Evolutionary conservation across 2,113 vertebrate genomes (phyloP).

Genomic region (Menidia beryllina): DNA sequence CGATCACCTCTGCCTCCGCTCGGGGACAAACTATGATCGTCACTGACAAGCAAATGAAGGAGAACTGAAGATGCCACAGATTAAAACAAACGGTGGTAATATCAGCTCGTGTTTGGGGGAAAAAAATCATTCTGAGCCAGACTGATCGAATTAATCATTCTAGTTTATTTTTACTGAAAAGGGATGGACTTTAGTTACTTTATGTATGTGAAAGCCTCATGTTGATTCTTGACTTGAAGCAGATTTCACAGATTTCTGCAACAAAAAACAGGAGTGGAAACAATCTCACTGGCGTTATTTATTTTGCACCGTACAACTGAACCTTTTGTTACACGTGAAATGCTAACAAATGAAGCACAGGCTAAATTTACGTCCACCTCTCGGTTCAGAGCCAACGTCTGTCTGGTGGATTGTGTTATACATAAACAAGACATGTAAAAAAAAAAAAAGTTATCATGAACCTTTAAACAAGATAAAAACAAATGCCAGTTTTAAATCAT

Average conservation of each 20-base stretch:
- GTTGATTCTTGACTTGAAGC: not conserved
- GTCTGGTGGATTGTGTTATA: not conserved
- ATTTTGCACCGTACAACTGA: slow-evolving; percentile 11
- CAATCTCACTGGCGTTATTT: slow-evolving; percentile 57
- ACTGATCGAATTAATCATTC: too few relatives aligned
- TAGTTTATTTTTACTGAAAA: slow-evolving; percentile 13
- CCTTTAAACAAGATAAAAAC: too few relatives aligned
- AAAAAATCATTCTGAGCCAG: too few relatives aligned
- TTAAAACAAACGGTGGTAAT: not conserved
- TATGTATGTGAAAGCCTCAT: too few relatives aligned
- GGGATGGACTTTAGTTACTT: slow-evolving; percentile 2
- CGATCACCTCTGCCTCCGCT: slow-evolving; percentile 1
- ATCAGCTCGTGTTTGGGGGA: not conserved
- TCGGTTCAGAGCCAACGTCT: not conserved
- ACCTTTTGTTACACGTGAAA: slow-evolving; percentile 19
- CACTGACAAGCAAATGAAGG: not conserved
- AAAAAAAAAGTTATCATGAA: slow-evolving; percentile 25
- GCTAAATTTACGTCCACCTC: not conserved
- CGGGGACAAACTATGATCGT: not conserved
- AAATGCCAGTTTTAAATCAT: not conserved
- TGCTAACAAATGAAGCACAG: not conserved
- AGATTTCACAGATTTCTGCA: slow-evolving; percentile 2
- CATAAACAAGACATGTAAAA: not conserved
- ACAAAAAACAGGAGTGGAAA: slow-evolving; percentile 19
- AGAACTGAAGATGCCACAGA: not conserved